These are phyloP conservation scores for Sebastes iracundus DNA, from an alignment of 2,797 vertebrate species.

Conservation along the genomic window DNA sequence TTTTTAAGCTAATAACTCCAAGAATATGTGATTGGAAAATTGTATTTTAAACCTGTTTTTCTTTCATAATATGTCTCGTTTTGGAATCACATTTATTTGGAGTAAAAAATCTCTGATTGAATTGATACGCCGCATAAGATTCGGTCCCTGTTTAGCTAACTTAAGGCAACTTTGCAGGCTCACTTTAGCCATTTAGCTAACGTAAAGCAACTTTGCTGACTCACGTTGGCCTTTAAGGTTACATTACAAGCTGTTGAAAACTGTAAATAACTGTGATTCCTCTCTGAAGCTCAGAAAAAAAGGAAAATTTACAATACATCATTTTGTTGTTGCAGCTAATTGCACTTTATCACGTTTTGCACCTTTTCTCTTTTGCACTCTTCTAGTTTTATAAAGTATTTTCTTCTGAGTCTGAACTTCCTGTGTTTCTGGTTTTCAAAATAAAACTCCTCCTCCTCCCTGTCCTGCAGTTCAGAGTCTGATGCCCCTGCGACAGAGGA, in stretches of 20 bases:
- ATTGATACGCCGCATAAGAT: too few relatives aligned
- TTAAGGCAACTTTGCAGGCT: too few relatives aligned
- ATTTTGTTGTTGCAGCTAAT: not conserved
- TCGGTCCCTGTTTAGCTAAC: too few relatives aligned
- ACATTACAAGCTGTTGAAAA: not conserved
- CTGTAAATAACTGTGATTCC: not conserved
- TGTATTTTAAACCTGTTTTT: not conserved
- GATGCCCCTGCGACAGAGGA: slow-evolving; percentile 86
- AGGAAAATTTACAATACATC: too few relatives aligned
- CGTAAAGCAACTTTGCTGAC: too few relatives aligned
- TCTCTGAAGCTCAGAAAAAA: too few relatives aligned
- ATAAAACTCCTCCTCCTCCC: slow-evolving; percentile 16
- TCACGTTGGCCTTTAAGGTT: accelerated
- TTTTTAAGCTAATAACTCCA: too few relatives aligned
- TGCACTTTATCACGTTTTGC: not conserved
- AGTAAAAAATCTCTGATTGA: not conserved
- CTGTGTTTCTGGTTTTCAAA: not conserved
- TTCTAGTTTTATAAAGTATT: not conserved
- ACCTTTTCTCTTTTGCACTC: not conserved
- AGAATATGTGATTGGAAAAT: not conserved
- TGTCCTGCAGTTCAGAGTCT: slow-evolving; percentile 84
- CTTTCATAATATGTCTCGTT: not conserved
- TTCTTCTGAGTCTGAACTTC: not conserved
- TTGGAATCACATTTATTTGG: not conserved
- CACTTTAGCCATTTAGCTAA: too few relatives aligned